Conservation (phyloP, 1,140 invertebrate genomes). For the Drosophila watanabei region DNA sequence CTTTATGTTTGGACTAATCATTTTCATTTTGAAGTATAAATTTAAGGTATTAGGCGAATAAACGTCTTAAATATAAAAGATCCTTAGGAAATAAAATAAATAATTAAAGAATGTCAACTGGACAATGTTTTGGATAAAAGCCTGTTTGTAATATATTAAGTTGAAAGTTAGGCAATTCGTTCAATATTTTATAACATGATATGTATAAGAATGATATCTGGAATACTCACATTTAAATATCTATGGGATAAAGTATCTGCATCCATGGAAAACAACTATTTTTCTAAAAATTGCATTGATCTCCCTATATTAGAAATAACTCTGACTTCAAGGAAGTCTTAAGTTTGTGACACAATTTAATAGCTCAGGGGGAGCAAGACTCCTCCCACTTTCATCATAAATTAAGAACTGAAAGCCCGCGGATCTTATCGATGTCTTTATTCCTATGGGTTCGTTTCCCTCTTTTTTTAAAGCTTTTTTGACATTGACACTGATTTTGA, state of each 20-base stretch:
- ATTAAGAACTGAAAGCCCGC: constrained; percentile 2
- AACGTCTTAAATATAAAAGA: no score
- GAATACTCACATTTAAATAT: background rate
- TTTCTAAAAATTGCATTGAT: background rate
- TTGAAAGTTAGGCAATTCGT: no score
- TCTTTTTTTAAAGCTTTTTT: constrained; percentile 42
- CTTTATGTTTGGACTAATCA: no score
- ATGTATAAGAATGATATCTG: background rate
- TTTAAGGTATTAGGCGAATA: no score
- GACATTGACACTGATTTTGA: constrained; percentile 69
- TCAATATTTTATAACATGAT: background rate
- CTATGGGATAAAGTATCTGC: background rate
- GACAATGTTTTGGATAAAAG: no score
- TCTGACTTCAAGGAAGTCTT: background rate
- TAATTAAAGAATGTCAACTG: no score
- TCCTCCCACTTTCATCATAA: background rate
- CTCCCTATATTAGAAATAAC: background rate
- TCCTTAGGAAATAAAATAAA: no score
- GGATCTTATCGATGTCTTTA: constrained; percentile 9
- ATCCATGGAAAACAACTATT: no score
- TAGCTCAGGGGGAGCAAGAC: background rate
- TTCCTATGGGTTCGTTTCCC: constrained; percentile 12
- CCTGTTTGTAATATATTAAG: no score
- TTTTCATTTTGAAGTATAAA: no score
- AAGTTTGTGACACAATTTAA: background rate